phyloP scores from a whole-genome alignment of 2,113 vertebrate genomes.

The Tricholaema leucomelas region DNA sequence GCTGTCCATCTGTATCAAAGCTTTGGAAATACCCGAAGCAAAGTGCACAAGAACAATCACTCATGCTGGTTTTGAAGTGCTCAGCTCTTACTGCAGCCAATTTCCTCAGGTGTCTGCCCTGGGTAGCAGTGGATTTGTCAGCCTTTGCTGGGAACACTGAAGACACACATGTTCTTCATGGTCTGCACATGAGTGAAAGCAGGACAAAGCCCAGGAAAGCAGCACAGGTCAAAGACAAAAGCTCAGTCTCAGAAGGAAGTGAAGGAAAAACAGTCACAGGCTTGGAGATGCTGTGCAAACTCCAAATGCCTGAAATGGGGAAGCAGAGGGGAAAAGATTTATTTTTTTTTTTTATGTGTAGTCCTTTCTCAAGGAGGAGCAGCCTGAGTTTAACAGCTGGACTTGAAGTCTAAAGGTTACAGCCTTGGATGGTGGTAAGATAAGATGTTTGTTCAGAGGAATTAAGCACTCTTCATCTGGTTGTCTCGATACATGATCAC shows the following conservation, averaged over 20 bases:
- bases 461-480: neutral
- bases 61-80: neutral
- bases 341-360: neutral
- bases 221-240: neutral
- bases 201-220: neutral
- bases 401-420: conserved; percentile 14
- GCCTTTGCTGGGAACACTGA: rapidly evolving
- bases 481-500: conserved; percentile 3
- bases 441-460: conserved; percentile 33
- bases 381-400: neutral
- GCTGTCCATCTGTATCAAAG: neutral
- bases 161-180: neutral
- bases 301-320: neutral
- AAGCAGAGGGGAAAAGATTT: neutral
- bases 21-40: neutral
- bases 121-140: neutral
- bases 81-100: neutral
- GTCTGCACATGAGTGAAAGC: neutral
- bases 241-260: neutral
- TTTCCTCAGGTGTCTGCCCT: neutral
- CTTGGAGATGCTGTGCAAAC: neutral
- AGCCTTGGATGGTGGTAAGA: neutral
- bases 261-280: neutral
- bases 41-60: neutral
- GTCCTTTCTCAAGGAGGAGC: neutral